A percentile compares a stretch with the other conserved stretches of the same genome.
These are phyloP conservation scores for Pomatorhinus ruficollis DNA, from an alignment of 2,113 vertebrate genomes.

Conservation along the genomic window DNA sequence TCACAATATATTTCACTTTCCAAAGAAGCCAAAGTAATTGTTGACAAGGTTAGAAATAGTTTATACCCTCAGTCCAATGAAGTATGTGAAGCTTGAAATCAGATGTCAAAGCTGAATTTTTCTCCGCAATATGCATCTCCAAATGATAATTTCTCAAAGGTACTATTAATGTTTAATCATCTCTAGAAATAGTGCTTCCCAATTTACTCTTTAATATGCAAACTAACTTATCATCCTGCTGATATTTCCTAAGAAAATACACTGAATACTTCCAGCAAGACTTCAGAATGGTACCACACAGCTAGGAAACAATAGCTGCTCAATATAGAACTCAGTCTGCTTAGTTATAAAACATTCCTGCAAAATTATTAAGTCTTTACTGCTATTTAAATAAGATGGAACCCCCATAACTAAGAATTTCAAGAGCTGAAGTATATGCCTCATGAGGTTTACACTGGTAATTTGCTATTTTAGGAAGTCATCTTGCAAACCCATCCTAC, in stretches of 20 bases:
- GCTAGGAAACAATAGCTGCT: neutral
- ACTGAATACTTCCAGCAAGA: neutral
- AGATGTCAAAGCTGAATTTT: slow-evolving; percentile 33
- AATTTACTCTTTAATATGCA: slow-evolving; percentile 9
- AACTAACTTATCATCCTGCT: neutral
- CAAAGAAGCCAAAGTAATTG: neutral
- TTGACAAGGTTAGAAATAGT: neutral
- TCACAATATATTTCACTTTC: neutral
- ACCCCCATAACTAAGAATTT: neutral
- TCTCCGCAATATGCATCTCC: neutral
- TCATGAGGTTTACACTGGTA: neutral
- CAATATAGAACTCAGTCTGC: neutral
- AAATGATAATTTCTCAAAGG: neutral
- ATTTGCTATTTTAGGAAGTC: neutral
- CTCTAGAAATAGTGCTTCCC: neutral
- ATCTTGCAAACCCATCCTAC: neutral
- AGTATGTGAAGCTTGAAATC: neutral
- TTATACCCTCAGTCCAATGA: neutral
- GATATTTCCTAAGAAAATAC: neutral
- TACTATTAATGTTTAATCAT: slow-evolving; percentile 11
- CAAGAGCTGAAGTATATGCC: neutral
- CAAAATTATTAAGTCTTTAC: neutral
- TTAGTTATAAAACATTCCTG: neutral
- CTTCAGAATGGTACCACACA: neutral
- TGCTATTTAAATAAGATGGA: neutral